phyloP scores from a whole-genome alignment of 1,140 invertebrate genomes.

The Drosophila miranda region DNA sequence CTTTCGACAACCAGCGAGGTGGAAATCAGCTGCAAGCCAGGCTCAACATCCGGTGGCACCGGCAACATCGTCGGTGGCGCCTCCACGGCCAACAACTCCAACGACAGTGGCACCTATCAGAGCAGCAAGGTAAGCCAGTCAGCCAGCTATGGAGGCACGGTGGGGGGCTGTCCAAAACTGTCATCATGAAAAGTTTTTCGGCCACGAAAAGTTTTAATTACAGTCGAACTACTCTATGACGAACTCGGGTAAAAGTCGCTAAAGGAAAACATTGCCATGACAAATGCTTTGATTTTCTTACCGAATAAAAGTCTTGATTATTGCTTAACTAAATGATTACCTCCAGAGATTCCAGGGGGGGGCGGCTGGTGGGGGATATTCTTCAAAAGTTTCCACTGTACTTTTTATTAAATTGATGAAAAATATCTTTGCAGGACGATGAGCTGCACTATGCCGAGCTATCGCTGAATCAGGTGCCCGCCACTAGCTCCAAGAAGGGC shows the following conservation, averaged over 20 bases:
- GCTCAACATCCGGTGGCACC: constrained; percentile 53
- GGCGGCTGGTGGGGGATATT: too few species aligned
- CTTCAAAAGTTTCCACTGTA: not conserved
- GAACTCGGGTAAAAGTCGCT: constrained; percentile 28
- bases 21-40: constrained; percentile 82
- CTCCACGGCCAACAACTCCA: constrained; percentile 46
- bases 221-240: constrained; percentile 53
- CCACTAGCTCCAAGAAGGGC: constrained; percentile 49
- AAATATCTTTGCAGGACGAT: constrained; percentile 79
- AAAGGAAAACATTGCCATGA: constrained; percentile 32
- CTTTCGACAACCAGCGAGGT: constrained; percentile 81
- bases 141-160: not conserved
- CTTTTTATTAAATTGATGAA: constrained; percentile 1
- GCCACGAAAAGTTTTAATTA: constrained; percentile 50
- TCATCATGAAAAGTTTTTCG: constrained; percentile 52
- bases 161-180: constrained; percentile 17
- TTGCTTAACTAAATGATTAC: too few species aligned
- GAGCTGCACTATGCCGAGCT: constrained; percentile 90
- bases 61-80: constrained; percentile 23
- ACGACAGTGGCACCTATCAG: constrained; percentile 74
- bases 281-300: constrained; percentile 40
- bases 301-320: too few species aligned
- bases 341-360: too few species aligned
- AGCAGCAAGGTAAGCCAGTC: constrained; percentile 73
- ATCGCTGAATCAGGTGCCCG: constrained; percentile 82